Evolutionary conservation across 2,113 vertebrate species (phyloP).

Genomic region (Tauraco erythrolophus): DNA sequence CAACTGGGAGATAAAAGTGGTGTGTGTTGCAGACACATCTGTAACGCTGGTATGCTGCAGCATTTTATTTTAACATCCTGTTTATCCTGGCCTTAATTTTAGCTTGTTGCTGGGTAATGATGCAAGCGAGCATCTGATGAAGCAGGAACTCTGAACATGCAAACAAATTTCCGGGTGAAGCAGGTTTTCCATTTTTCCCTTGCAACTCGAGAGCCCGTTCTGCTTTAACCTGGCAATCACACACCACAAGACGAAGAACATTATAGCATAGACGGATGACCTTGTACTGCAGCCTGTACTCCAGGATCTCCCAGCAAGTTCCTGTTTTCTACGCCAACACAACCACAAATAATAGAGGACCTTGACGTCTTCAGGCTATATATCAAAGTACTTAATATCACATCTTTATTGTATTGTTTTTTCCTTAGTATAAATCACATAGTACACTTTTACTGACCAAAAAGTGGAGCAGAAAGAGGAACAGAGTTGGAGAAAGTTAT

Average conservation of each 20-base stretch:
- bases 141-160: background rate
- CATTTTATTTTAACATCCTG: conserved; percentile 20
- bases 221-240: background rate
- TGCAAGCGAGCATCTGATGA: conserved; percentile 13
- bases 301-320: background rate
- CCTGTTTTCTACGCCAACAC: background rate
- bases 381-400: background rate
- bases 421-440: background rate
- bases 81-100: conserved; percentile 34
- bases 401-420: background rate
- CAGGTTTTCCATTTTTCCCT: background rate
- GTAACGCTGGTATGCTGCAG: background rate
- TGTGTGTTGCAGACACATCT: background rate
- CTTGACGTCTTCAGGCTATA: background rate
- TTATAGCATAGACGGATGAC: background rate
- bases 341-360: background rate
- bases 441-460: background rate
- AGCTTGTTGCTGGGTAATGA: conserved; percentile 3
- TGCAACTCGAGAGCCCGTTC: background rate
- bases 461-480: background rate
- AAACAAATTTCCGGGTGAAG: background rate
- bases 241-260: background rate
- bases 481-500: background rate
- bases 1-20: background rate
- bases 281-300: background rate